A percentile compares a stretch with the other conserved stretches of the same genome.
These are phyloP conservation scores for Autographa gamma DNA, from an alignment of 2,888 invertebrate genomes.

Conservation along the genomic window DNA sequence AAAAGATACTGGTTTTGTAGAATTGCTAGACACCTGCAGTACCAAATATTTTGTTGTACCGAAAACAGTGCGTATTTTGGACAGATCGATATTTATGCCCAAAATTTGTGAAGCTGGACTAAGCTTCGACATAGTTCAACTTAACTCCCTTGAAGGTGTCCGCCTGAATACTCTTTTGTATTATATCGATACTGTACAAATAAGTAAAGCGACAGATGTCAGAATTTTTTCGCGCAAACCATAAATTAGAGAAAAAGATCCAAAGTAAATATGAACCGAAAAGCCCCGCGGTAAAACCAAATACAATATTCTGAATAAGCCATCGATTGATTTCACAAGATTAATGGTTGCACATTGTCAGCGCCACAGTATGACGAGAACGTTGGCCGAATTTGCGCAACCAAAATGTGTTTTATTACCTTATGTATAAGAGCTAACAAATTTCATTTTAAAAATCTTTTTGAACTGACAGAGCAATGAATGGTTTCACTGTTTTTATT, in stretches of 20 bases:
- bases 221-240: slow-evolving; percentile 74
- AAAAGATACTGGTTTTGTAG: not conserved
- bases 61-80: not conserved
- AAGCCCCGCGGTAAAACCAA: slow-evolving; percentile 85
- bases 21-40: not conserved
- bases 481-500: slow-evolving; percentile 73
- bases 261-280: slow-evolving; percentile 86
- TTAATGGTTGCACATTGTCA: slow-evolving; percentile 89
- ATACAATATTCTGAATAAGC: slow-evolving; percentile 89
- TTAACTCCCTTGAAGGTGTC: slow-evolving; percentile 24
- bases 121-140: not conserved
- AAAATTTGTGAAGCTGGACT: not conserved
- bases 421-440: slow-evolving; percentile 74
- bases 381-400: slow-evolving; percentile 73
- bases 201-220: slow-evolving; percentile 80
- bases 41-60: not conserved
- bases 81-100: not conserved
- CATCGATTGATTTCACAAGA: slow-evolving; percentile 89
- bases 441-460: slow-evolving; percentile 77
- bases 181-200: slow-evolving; percentile 56
- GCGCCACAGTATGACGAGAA: slow-evolving; percentile 84
- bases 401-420: slow-evolving; percentile 78
- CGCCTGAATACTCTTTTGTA: slow-evolving; percentile 49
- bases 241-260: slow-evolving; percentile 87
- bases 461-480: slow-evolving; percentile 77